Conservation (phyloP, 2,888 invertebrate species). For the Chymomyza caudatula region DNA sequence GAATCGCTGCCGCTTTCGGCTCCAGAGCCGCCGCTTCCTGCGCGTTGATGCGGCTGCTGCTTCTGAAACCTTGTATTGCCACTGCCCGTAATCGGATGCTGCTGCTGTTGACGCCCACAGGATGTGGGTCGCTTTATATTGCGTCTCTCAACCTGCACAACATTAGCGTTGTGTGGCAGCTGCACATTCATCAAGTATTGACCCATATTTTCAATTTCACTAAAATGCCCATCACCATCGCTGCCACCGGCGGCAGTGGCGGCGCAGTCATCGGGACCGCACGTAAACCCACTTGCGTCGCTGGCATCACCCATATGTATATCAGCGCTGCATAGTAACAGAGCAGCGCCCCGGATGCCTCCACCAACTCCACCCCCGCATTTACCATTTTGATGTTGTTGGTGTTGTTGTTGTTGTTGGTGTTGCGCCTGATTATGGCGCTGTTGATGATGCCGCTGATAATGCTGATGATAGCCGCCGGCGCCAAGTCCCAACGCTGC, state of each 20-base stretch:
- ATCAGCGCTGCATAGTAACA: conserved; percentile 62
- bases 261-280: conserved; percentile 66
- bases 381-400: conserved; percentile 62
- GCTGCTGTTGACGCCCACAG: conserved; percentile 63
- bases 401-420: conserved; percentile 52
- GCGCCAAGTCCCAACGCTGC: conserved; percentile 64
- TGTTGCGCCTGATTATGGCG: conserved; percentile 40
- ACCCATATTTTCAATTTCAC: conserved; percentile 78
- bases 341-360: conserved; percentile 27
- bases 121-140: conserved; percentile 75
- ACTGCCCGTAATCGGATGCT: conserved; percentile 38
- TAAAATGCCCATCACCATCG: conserved; percentile 78
- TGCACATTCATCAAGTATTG: conserved; percentile 76
- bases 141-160: conserved; percentile 66
- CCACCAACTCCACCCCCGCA: conserved; percentile 28
- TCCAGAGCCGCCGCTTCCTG: conserved; percentile 71
- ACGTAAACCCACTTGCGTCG: conserved; percentile 37
- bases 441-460: conserved; percentile 57
- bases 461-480: conserved; percentile 63
- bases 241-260: conserved; percentile 76
- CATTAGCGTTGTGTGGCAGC: conserved; percentile 37
- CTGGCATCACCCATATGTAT: conserved; percentile 51
- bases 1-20: conserved; percentile 85
- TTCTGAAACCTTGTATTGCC: conserved; percentile 48
- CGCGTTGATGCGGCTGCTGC: conserved; percentile 31